A percentile compares a stretch with the other conserved stretches of the same genome.
These are phyloP conservation scores for Regulus satrapa DNA, from an alignment of 2,113 vertebrate genomes.

Conservation along the genomic window DNA sequence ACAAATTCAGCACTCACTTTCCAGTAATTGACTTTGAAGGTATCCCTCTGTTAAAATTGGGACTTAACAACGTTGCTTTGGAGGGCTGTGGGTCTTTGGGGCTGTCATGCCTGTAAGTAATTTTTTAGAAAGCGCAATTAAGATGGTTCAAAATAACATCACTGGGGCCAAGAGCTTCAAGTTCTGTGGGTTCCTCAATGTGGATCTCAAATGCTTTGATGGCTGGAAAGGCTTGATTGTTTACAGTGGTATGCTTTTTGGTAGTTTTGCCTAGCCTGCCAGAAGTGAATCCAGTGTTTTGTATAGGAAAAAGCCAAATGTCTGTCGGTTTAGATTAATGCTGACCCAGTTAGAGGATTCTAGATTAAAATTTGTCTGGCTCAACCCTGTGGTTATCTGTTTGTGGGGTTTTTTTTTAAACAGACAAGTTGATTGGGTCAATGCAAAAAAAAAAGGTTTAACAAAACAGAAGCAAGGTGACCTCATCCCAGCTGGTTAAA, in stretches of 20 bases:
- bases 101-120: background rate
- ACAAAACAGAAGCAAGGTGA: slow-evolving; percentile 33
- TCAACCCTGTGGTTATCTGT: background rate
- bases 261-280: background rate
- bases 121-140: background rate
- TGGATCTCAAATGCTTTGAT: background rate
- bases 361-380: background rate
- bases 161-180: background rate
- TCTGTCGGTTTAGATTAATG: background rate
- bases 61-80: background rate
- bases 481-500: background rate
- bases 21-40: background rate
- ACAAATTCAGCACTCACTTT: background rate
- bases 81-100: background rate
- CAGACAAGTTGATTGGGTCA: background rate
- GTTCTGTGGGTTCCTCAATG: background rate
- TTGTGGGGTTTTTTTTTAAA: background rate
- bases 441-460: background rate
- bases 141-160: background rate
- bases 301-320: background rate
- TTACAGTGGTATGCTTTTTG: background rate
- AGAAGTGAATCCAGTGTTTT: background rate
- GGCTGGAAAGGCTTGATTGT: background rate
- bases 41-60: background rate
- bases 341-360: background rate